Conservation (phyloP, 2,888 invertebrate genomes). For the Callyntrura sp. region DNA sequence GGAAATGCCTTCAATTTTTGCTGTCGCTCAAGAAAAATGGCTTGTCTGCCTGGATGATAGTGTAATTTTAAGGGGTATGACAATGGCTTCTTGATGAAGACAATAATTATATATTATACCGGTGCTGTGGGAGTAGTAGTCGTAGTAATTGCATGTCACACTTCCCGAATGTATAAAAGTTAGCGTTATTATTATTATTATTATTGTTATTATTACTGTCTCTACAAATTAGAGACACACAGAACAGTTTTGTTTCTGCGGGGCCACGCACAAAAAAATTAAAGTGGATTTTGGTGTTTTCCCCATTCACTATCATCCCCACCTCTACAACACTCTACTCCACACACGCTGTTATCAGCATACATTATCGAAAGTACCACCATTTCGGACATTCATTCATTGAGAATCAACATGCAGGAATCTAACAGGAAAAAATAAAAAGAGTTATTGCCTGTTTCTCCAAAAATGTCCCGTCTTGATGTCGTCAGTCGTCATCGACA, state of each 20-base stretch:
- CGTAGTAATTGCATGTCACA: background rate
- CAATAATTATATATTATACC: background rate
- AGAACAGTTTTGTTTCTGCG: background rate
- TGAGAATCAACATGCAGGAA: background rate
- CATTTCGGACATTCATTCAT: background rate
- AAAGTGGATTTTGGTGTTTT: slow-evolving; percentile 64
- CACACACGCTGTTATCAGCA: background rate
- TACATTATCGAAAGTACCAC: background rate
- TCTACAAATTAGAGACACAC: slow-evolving; percentile 59
- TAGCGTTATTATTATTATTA: slow-evolving; percentile 7
- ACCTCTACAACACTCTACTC: background rate
- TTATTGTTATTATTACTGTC: slow-evolving; percentile 20
- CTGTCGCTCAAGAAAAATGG: background rate
- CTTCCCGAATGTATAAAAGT: too few relatives aligned
- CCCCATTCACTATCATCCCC: background rate
- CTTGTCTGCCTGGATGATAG: background rate
- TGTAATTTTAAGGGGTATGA: background rate
- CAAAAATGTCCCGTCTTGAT: slow-evolving; percentile 25
- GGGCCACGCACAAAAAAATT: background rate
- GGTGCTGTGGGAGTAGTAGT: background rate
- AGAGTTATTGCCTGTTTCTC: background rate
- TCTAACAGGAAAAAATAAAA: background rate
- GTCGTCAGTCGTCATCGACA: slow-evolving; percentile 14
- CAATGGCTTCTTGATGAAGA: background rate
- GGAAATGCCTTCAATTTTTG: background rate